phyloP scores from a whole-genome alignment of 2,113 vertebrate genomes.

The Megaleporinus macrocephalus region DNA sequence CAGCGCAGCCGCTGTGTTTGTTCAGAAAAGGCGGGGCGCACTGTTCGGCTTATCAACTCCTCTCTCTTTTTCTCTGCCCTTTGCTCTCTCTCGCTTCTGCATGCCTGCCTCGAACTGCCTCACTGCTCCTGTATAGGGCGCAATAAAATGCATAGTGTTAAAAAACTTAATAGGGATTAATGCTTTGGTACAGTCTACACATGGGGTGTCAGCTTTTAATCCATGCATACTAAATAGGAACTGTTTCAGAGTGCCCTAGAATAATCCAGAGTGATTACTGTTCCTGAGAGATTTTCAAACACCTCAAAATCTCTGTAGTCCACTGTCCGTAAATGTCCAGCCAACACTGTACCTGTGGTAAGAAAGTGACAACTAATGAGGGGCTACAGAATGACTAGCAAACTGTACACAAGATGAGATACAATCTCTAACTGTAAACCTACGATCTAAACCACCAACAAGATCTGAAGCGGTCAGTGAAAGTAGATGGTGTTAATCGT shows the following conservation, averaged over 20 bases:
- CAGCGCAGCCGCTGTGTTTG: constrained; percentile 11
- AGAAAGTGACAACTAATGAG: neutral
- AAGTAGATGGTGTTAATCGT: no score
- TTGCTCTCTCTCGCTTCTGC: neutral
- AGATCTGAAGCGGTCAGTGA: no score
- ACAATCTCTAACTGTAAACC: neutral
- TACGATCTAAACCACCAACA: no score
- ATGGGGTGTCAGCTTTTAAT: constrained; percentile 20
- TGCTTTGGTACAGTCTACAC: constrained; percentile 3
- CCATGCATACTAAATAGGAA: neutral
- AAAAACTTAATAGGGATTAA: constrained; percentile 36
- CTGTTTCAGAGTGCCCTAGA: neutral
- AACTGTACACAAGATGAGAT: neutral
- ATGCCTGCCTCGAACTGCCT: neutral
- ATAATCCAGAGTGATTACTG: neutral
- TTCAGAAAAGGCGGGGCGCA: constrained; percentile 8
- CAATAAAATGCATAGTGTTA: constrained; percentile 25
- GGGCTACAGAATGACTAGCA: no score
- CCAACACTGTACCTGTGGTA: neutral
- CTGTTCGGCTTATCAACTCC: constrained; percentile 12
- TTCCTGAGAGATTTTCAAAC: no score
- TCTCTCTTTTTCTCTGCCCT: neutral
- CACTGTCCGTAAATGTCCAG: no score
- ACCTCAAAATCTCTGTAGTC: no score
- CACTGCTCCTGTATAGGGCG: constrained; percentile 24